Base-by-base conservation (phyloP, 2,113 vertebrate species). In the Willisornis vidua region DNA sequence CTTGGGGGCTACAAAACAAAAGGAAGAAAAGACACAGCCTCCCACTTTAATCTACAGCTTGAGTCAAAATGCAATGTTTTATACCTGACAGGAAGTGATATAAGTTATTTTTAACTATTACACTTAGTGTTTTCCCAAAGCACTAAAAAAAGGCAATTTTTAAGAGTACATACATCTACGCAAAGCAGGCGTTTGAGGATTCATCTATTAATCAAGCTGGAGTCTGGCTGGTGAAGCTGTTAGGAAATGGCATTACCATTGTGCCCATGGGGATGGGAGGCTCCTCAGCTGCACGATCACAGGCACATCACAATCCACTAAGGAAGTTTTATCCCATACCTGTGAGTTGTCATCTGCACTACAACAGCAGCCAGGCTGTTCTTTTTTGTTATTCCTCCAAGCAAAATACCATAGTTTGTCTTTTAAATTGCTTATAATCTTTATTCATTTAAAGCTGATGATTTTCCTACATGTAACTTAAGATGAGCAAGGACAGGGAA, bases 151-250 rank as follows among this genome's bases (percentile, higher is more conserved):
- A 75, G 29, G 67, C 67, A 48, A 14, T 61, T 89, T 94, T 88
- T 77, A 75, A 77, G 71, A 75, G 48, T 24, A 31, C 54, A 26
- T 25, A 62, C 65, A 80, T 41, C 71, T 54, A 70, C 0, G 1
- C 75, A 90, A 76, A 94, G 33, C 55, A 80, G 61, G 33, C 59
- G 18, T 76, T 54, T 73, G 85, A 80, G 72, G 63, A 85, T 92
- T 83, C 85, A 62, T 54, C 61, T 76, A 11, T 73, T 73, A 59
- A 91, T 58, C 49, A 54, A 82, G 71, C 45, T 3, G 7, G 52
- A 87, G 84, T 46, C 74, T 59, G 73, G 51, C 83, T 55, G 86
- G 61, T 37, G 58, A 24, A 70, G 70, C 41, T 58, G 46, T 61
- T 23, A 58, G 74, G 49, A 41, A 87, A 57, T 2, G 15, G 76